These are phyloP conservation scores for Chloroceryle aenea DNA, from an alignment of 2,113 vertebrate genomes.

Conservation along the genomic window DNA sequence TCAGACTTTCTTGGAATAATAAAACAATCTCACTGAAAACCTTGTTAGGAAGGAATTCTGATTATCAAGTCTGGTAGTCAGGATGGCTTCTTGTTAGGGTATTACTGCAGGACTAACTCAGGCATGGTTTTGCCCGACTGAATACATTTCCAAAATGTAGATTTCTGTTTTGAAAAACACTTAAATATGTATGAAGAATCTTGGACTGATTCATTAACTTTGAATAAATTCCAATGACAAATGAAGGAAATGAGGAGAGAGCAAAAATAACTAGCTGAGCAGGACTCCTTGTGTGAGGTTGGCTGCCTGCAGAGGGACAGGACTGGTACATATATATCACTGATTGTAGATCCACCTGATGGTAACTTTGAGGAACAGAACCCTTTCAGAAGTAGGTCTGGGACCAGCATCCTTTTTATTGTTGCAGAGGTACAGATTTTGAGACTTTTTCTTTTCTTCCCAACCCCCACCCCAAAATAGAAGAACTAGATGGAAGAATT, in stretches of 20 bases:
- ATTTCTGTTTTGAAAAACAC: background rate
- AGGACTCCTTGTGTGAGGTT: background rate
- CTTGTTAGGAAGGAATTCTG: background rate
- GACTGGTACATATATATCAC: background rate
- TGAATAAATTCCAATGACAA: constrained; percentile 28
- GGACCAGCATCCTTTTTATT: background rate
- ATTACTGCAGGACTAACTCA: background rate
- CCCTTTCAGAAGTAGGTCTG: background rate
- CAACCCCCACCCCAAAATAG: background rate
- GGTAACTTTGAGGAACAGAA: background rate
- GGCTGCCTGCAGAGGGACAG: background rate
- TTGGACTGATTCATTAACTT: constrained; percentile 21
- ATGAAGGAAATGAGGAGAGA: constrained; percentile 7
- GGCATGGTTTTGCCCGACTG: constrained; percentile 16
- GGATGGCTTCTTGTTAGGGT: background rate
- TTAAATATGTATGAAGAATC: constrained; percentile 41
- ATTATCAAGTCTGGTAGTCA: constrained; percentile 20
- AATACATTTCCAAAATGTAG: background rate
- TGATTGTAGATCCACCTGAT: background rate
- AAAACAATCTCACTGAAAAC: background rate
- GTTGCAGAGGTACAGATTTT: background rate
- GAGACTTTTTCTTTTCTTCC: background rate
- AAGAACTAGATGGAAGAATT: background rate
- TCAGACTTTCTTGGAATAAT: background rate
- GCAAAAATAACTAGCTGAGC: background rate